phyloP scores from a whole-genome alignment of 2,888 invertebrate species.

The Trichogramma evanescens region DNA sequence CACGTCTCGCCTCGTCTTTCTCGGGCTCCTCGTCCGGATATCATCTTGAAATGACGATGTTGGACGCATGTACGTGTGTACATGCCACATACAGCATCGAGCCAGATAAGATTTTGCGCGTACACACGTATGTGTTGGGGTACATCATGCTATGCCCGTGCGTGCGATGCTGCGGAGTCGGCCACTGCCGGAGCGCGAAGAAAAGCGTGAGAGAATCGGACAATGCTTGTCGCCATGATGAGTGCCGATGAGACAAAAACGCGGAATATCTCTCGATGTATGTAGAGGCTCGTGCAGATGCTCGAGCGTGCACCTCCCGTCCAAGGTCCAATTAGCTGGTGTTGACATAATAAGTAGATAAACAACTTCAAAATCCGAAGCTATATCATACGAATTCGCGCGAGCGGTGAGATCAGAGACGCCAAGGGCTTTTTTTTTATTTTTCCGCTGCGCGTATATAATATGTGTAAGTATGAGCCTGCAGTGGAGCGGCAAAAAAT shows the following conservation, averaged over 20 bases:
- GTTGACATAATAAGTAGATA: conserved; percentile 46
- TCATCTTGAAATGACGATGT: conserved; percentile 22
- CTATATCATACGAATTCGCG: conserved; percentile 17
- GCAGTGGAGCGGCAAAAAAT: conserved; percentile 22
- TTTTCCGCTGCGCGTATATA: conserved; percentile 8
- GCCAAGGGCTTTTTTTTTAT: conserved; percentile 29
- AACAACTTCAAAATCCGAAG: conserved; percentile 36
- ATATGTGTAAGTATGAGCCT: conserved; percentile 5
- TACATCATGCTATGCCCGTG: too few relatives aligned
- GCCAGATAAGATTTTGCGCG: too few relatives aligned
- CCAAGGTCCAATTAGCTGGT: conserved; percentile 41
- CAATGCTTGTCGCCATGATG: background rate
- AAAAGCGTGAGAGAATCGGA: conserved; percentile 20
- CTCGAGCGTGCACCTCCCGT: conserved; percentile 4
- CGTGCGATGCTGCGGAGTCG: too few relatives aligned
- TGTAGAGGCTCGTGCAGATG: conserved; percentile 37
- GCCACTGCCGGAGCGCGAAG: background rate
- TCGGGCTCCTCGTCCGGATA: conserved; percentile 18
- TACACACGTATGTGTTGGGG: too few relatives aligned
- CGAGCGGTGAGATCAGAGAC: conserved; percentile 41
- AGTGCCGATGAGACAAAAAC: background rate
- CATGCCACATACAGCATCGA: too few relatives aligned
- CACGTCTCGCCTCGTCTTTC: too few relatives aligned
- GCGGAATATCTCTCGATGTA: conserved; percentile 1
- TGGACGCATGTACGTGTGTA: conserved; percentile 8